These are phyloP conservation scores for Leucozona laternaria DNA, from an alignment of 2,888 invertebrate genomes.

Conservation along the genomic window DNA sequence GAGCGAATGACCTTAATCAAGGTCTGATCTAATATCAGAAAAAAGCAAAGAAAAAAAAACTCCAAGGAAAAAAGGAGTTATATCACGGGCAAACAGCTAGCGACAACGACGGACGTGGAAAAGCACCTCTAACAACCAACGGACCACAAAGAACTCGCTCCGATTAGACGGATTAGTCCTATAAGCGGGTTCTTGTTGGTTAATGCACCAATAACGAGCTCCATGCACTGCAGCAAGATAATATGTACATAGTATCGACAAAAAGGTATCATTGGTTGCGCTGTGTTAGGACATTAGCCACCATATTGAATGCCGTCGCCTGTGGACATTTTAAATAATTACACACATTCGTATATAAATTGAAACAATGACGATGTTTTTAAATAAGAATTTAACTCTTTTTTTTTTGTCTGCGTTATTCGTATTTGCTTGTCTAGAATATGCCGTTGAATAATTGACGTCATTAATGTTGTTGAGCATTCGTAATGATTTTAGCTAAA, in stretches of 20 bases:
- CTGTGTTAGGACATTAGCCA: constrained; percentile 51
- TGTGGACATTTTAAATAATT: constrained; percentile 68
- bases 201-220: not conserved
- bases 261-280: constrained; percentile 45
- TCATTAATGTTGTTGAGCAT: constrained; percentile 51
- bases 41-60: not conserved
- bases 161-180: constrained; percentile 72
- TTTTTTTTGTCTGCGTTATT: not conserved
- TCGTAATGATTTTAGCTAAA: constrained; percentile 35
- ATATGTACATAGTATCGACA: constrained; percentile 10
- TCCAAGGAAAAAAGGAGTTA: constrained; percentile 39
- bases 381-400: constrained; percentile 6
- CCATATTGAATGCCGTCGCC: constrained; percentile 40
- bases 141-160: constrained; percentile 63
- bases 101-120: constrained; percentile 7
- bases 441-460: constrained; percentile 54
- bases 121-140: constrained; percentile 65
- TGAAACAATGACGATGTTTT: constrained; percentile 58
- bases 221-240: not conserved
- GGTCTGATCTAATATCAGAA: constrained; percentile 72
- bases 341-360: constrained; percentile 56
- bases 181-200: constrained; percentile 52
- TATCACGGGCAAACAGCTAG: constrained; percentile 46
- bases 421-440: constrained; percentile 13
- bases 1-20: constrained; percentile 75